Evolutionary conservation across 2,113 vertebrate genomes (phyloP), one percentile per base, ranked within the genome.

Genomic region (Penelope pileata): DNA sequence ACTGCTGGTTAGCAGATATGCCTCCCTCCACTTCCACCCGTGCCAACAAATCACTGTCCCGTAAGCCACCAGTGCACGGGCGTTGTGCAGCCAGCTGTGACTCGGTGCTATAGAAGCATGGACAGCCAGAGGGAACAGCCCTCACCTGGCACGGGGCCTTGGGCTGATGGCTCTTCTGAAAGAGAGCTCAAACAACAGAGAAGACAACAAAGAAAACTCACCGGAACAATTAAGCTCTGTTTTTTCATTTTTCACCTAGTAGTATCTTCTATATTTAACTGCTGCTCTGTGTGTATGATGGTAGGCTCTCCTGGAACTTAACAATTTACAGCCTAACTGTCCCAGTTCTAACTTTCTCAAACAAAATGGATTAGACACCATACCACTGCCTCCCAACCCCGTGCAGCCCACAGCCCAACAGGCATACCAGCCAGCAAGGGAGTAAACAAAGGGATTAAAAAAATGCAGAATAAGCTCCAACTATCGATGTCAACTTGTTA

Each of bases 381-480:
- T 0, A 6, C 15, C 60, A 22, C 32, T 9, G 0, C 54, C 60
- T 27, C 60, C 24, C 70, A 8, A 1, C 36, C 27, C 90, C 2
- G 29, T 3, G 32, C 30, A 34, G 53, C 59, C 50, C 27, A 2
- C 1, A 9, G 68, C 72, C 32, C 17, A 42, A 11, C 62, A 7
- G 60, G 63, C 42, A 40, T 18, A 4, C 58, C 56, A 23, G 29
- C 0, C 42, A 32, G 40, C 16, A 56, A 63, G 74, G 86, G 73
- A 91, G 88, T 63, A 45, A 76, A 29, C 51, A 32, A 16, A 15
- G 94, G 47, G 43, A 48, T 36, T 4, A 54, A 10, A 63, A 10
- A 63, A 34, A 43, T 2, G 36, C 5, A 50, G 83, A 94, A 93
- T 56, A 89, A 94, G 96, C 95, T 98, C 97, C 96, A 95, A 89